Evolutionary conservation across 2,113 vertebrate species (phyloP), one percentile per base, ranked within the genome.

Genomic region (Periophthalmus modestus): DNA sequence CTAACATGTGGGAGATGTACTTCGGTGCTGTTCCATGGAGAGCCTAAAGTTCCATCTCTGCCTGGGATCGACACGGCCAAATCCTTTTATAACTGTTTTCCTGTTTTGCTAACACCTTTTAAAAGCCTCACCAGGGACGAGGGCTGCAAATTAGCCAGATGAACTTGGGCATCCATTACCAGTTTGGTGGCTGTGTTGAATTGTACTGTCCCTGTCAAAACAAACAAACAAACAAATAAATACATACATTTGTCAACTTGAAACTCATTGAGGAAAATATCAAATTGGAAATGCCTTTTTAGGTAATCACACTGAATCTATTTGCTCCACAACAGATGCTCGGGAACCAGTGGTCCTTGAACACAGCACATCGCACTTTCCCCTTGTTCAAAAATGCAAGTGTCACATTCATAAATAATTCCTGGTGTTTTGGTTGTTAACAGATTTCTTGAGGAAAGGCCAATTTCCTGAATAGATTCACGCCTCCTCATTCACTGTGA

Each of bases 351-450:
- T 16, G 13, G 39, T 67, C 43, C 65, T 67, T 18, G 36, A 66
- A 66, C n/a, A 16, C 33, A 21, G 33, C 36, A 13, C 14, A 66
- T 66, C n/a, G 7, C 21, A 7, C 55, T 46, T 13, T 34, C 16
- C 68, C 18, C 65, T 72, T 54, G 15, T 52, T 33, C 4, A 80
- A 13, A 82, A 83, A 19, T n/a, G 0, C 5, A 11, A 10, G 39
- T 12, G 1, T 21, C 36, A 18, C 66, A 11, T 74, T 79, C 23
- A 71, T 74, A 36, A 77, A 71, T 77, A 73, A 73, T 81, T 85
- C 21, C 39, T 28, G n/a, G 58, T 65, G n/a, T 23, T 74, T 59
- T 3, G 0, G 21, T 81, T 54, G 28, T 65, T n/a, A 61, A 62
- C 48, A 62, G 36, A 75, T 74, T 71, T 6, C 50, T 78, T 82